phyloP scores from a whole-genome alignment of 2,888 invertebrate genomes.

The Tanaodytes sp. region DNA sequence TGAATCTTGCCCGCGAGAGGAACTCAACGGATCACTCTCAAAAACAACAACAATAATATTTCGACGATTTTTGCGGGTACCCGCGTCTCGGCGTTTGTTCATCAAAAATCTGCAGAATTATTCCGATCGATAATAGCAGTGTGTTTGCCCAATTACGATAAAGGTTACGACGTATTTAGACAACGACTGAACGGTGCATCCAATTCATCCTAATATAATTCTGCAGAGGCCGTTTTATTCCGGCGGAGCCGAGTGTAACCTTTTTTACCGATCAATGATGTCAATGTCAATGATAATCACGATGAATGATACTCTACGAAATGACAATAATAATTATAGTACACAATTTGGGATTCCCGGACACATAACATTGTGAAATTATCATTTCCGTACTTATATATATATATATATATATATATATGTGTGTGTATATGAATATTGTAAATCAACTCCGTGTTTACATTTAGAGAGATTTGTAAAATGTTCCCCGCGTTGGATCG shows the following conservation, averaged over 20 bases:
- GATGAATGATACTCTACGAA: slow-evolving; percentile 41
- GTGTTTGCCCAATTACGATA: too few relatives aligned
- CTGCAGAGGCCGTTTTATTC: not conserved
- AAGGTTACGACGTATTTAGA: too few relatives aligned
- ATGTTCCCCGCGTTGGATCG: slow-evolving; percentile 13
- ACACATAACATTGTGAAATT: slow-evolving; percentile 18
- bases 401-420: too few relatives aligned
- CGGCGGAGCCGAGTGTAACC: slow-evolving; percentile 14
- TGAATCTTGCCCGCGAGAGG: too few relatives aligned
- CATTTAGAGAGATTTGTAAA: slow-evolving; percentile 29
- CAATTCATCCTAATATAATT: slow-evolving; percentile 1
- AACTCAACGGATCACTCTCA: too few relatives aligned
- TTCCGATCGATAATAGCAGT: too few relatives aligned
- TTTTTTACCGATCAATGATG: slow-evolving; percentile 33
- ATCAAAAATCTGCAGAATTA: too few relatives aligned
- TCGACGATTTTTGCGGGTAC: too few relatives aligned
- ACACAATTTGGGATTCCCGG: slow-evolving; percentile 23
- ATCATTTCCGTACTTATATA: slow-evolving; percentile 27
- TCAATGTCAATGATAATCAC: slow-evolving; percentile 48
- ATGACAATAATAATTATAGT: slow-evolving; percentile 53
- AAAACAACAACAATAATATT: too few relatives aligned
- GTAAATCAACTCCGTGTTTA: slow-evolving; percentile 39
- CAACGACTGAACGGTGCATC: not conserved
- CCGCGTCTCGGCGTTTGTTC: too few relatives aligned
- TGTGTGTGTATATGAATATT: too few relatives aligned